Base-by-base conservation (phyloP, 1,140 invertebrate genomes). In the Drosophila pachea region DNA sequence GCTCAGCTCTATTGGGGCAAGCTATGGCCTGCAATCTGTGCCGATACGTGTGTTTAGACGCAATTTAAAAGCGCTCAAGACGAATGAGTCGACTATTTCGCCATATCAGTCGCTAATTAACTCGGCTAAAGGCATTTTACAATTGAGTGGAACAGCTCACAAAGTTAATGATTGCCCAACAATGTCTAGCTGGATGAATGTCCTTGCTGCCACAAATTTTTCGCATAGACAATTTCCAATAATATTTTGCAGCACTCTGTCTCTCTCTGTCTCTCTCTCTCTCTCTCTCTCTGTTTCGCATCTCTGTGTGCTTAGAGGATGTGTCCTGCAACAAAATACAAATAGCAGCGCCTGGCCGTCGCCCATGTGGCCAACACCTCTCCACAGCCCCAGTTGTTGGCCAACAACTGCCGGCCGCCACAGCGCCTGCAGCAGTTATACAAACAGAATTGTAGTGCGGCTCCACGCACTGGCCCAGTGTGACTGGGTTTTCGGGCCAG, bases 271-370 rank as follows among this genome's bases (percentile, higher is more conserved):
- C 50, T 47, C 53, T 22, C 9, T 16, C 7, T 4, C 47, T 7
- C 31, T 7, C 22, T 0, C 31, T 35, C 33, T 5, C 11, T 49
- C 9, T 31, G 6, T 36, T 5, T 64, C 22, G 22, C 22, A 1
- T 22, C 32, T 49, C 31, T 42, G 11, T 38, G 45, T 47, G 56
- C 12, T 40, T 43, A 59, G 71, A 68, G 76, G 72, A 75, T 73
- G 73, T 76, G 77, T 81, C 73, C 77, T 76, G 73, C 42, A 67
- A 70, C 77, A 76, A 81, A 76, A 81, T 81, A 81, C 77, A 81
- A 79, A 81, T 74, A 74, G 77, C 66, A 73, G 47, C 56, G 33
- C 40, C 42, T 53, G 58, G 40, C 49, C n/a, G 45, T 40, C 35
- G 50, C 52, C 50, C 68, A 72, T 69, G 65, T 66, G 66, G 66